Base-by-base conservation (phyloP, 2,888 invertebrate species). In the Drosophila recens region DNA sequence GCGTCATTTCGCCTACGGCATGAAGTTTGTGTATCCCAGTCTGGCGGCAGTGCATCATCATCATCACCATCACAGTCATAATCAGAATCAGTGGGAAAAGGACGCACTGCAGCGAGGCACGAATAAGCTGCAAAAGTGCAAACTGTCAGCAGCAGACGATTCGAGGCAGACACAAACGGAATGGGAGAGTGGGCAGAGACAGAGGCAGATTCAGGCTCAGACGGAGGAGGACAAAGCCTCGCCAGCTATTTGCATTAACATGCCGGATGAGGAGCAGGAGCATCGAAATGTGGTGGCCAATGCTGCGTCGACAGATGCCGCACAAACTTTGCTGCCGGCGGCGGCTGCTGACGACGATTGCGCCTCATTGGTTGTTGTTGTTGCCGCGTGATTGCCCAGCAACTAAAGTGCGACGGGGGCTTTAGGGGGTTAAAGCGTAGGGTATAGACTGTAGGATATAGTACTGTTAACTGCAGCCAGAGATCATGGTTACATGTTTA, bases 1-100 rank as follows among this genome's bases (percentile, higher is more conserved):
- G 93, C 89, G 90, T 56, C 90, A 90, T 64, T 91, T 90, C 69
- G 86, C 90, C 77, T 92, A 89, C 72, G 91, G 91, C 82, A 91
- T 91, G 91, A 92, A 91, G 79, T 91, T 91, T 79, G 78, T 91
- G 65, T 91, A 91, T 82, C 92, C 92, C 56, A 84, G 87, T n/a
- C 85, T 91, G 72, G 89, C 91, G 62, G 90, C 91, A 57, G 91
- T 90, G 72, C 91, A 90, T 82, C 90, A 91, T 76, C 90, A 90
- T 72, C 88, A 86, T 57, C 87, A 90, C 45, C 88, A 82, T 53
- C 77, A 75, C 6, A 27, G 5, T 23, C 61, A 66, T 58, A 68
- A 65, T 69, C 82, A 75, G 56, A 68, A 65, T 69, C 82, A 75
- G 56, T 90, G 91, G 90, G 87, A 90, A 53, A 91, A 91, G 80